Evolutionary conservation across 2,797 vertebrate genomes (phyloP).

Genomic region (Lepilemur septentrionalis): DNA sequence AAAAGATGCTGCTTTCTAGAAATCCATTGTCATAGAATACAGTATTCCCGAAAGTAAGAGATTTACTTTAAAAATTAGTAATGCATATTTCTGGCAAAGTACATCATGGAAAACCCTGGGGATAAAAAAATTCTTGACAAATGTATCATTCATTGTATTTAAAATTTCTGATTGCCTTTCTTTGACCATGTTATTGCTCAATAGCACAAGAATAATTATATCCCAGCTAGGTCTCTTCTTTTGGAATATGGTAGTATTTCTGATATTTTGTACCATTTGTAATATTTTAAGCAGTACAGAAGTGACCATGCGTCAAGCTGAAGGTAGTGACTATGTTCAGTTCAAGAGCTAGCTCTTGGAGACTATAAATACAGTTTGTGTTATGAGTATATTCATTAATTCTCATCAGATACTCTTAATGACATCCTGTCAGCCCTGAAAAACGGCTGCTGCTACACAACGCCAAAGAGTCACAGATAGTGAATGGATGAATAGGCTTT

Average conservation of each 20-base stretch:
- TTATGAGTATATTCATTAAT: background rate
- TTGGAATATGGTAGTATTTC: background rate
- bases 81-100: background rate
- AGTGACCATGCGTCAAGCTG: background rate
- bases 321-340: background rate
- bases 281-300: background rate
- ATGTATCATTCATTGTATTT: background rate
- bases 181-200: background rate
- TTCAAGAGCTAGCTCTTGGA: background rate
- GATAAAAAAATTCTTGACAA: background rate
- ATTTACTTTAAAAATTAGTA: background rate
- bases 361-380: background rate
- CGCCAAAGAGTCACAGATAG: background rate
- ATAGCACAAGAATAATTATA: background rate
- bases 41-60: background rate
- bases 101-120: background rate
- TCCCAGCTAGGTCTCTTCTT: background rate
- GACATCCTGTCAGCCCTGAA: background rate
- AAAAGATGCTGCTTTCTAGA: constrained; percentile 4
- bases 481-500: background rate
- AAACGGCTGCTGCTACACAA: background rate
- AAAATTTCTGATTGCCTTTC: constrained; percentile 9
- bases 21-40: background rate
- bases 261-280: background rate
- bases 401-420: background rate